These are phyloP conservation scores for Uria lomvia DNA, from an alignment of 2,113 vertebrate species.

Conservation along the genomic window DNA sequence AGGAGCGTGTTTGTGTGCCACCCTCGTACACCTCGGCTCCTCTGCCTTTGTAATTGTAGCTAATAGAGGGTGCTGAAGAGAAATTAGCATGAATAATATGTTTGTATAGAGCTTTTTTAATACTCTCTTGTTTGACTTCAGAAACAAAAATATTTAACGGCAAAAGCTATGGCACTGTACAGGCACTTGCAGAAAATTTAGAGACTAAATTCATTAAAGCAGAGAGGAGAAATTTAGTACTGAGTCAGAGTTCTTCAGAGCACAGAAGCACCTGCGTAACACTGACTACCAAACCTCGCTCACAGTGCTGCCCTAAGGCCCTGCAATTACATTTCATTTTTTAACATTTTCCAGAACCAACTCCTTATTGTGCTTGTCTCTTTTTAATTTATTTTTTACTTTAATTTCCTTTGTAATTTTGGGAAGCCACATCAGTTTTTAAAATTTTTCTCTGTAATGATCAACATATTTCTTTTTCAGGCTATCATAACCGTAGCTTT, in stretches of 20 bases:
- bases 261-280: background rate
- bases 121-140: background rate
- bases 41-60: background rate
- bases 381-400: background rate
- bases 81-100: background rate
- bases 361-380: background rate
- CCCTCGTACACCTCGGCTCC: background rate
- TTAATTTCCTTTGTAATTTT: background rate
- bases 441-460: background rate
- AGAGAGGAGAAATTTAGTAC: background rate
- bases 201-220: background rate
- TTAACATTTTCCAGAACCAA: background rate
- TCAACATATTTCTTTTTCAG: background rate
- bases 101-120: background rate
- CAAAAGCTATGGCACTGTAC: background rate
- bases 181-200: background rate
- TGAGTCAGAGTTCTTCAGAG: background rate
- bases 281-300: background rate
- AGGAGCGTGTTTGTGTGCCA: background rate
- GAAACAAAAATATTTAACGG: background rate
- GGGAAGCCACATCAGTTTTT: background rate
- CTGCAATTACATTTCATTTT: background rate
- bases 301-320: background rate
- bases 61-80: background rate
- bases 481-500: background rate